Percentiles rank a stretch among this genome's conserved stretches.
Conservation (phyloP, 2,797 vertebrate species). For the Falco cherrug region DNA sequence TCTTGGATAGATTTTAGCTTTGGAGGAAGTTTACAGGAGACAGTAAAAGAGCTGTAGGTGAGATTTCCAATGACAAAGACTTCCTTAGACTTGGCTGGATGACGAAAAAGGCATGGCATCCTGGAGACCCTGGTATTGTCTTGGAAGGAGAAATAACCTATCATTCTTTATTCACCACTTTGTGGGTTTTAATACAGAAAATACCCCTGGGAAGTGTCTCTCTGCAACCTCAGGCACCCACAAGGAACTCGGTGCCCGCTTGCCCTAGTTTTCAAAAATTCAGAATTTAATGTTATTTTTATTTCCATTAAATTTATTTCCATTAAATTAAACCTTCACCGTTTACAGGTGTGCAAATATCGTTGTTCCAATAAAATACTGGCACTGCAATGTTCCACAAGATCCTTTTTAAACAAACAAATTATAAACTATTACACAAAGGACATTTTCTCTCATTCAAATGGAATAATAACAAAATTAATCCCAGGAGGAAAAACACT, state of each 20-base stretch:
- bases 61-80: background rate
- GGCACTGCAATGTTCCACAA: background rate
- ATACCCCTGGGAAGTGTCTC: background rate
- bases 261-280: background rate
- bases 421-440: constrained; percentile 29
- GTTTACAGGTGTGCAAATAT: constrained; percentile 22
- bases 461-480: constrained; percentile 31
- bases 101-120: background rate
- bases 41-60: background rate
- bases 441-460: constrained; percentile 25
- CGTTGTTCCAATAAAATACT: constrained; percentile 24
- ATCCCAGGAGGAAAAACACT: constrained; percentile 5
- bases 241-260: background rate
- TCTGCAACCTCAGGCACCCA: background rate
- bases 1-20: background rate
- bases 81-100: background rate
- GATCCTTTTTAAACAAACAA: constrained; percentile 26
- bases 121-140: background rate
- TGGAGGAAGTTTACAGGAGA: background rate
- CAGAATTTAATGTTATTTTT: background rate
- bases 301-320: constrained; percentile 5
- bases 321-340: background rate
- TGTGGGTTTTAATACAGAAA: background rate
- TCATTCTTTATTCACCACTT: background rate
- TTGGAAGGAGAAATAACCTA: background rate